These are phyloP conservation scores for Lepetodrilus schrolli DNA, from an alignment of 2,888 invertebrate genomes.

Conservation along the genomic window DNA sequence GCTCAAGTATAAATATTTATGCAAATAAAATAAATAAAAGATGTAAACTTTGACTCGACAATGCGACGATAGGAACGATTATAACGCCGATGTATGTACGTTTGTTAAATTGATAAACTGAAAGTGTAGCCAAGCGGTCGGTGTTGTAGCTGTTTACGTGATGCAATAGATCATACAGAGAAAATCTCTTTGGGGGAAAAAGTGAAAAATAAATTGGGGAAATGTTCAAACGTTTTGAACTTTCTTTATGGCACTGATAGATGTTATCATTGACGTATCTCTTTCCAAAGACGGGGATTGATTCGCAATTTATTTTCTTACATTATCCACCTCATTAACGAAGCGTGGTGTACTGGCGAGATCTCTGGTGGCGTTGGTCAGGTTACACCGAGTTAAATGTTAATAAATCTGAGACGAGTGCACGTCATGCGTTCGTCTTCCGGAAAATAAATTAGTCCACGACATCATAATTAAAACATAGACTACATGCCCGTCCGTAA, in stretches of 20 bases:
- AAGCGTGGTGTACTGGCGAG: background rate
- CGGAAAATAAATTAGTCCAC: background rate
- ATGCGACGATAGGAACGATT: background rate
- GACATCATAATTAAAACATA: background rate
- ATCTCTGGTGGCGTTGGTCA: background rate
- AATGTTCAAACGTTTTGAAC: background rate
- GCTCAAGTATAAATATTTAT: background rate
- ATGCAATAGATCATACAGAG: background rate
- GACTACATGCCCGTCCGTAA: background rate
- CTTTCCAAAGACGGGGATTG: background rate
- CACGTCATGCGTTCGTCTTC: background rate
- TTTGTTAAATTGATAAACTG: background rate
- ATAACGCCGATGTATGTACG: background rate
- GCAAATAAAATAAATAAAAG: background rate
- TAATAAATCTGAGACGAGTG: background rate
- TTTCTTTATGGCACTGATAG: background rate
- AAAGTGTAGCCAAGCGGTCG: background rate
- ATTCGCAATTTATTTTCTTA: slow-evolving; percentile 25
- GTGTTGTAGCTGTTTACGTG: background rate
- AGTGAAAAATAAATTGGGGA: background rate
- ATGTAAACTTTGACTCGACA: background rate
- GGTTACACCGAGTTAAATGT: background rate
- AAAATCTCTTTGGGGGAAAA: background rate
- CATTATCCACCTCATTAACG: slow-evolving; percentile 22
- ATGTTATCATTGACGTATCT: slow-evolving; percentile 13